phyloP scores from a whole-genome alignment of 2,113 vertebrate genomes.

The Triplophysa dalaica region DNA sequence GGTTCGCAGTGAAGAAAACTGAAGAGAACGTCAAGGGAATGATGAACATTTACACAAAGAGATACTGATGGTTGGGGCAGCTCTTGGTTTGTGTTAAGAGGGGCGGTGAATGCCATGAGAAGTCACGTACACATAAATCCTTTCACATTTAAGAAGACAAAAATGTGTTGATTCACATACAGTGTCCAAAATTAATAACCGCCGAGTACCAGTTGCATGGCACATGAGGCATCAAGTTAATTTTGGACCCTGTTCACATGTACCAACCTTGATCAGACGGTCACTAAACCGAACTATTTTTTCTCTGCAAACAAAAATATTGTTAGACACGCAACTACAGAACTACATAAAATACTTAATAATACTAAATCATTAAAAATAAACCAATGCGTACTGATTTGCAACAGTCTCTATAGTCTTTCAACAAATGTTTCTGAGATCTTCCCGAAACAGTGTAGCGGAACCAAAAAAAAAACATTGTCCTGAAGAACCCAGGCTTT shows the following conservation, averaged over 20 bases:
- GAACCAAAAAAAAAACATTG: background rate
- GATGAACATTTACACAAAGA: slow-evolving; percentile 34
- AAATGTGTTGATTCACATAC: background rate
- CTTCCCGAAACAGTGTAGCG: background rate
- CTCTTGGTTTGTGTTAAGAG: background rate
- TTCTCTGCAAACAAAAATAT: background rate
- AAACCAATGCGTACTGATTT: no score
- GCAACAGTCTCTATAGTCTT: no score
- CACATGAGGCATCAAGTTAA: background rate
- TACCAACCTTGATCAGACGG: background rate
- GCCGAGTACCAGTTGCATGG: background rate
- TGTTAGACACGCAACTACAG: no score
- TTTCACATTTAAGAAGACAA: background rate
- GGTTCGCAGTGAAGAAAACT: slow-evolving; percentile 16
- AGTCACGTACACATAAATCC: slow-evolving; percentile 25
- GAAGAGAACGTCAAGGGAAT: slow-evolving; percentile 13
- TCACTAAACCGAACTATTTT: no score
- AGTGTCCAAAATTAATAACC: background rate
- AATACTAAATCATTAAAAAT: no score
- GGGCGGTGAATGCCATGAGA: background rate
- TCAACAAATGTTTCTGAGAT: background rate
- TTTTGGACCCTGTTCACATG: slow-evolving; percentile 3
- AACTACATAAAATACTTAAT: no score
- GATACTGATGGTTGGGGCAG: slow-evolving; percentile 13
- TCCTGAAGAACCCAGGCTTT: slow-evolving; percentile 3